Evolutionary conservation across 2,113 vertebrate species (phyloP).

Genomic region (Hemichromis elongatus): DNA sequence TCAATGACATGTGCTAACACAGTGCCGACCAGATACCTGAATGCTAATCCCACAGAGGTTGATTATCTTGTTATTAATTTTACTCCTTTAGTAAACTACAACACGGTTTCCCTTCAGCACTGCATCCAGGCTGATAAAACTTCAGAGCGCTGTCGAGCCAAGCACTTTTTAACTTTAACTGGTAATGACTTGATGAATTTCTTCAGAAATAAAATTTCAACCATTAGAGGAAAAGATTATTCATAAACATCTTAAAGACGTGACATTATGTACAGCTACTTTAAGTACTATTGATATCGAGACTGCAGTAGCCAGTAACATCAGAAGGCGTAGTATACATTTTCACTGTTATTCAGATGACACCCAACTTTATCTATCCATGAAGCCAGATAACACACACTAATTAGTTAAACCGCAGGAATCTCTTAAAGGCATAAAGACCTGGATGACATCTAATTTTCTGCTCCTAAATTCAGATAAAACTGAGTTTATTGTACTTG

Average conservation of each 20-base stretch:
- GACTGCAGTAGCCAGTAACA: neutral
- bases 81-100: neutral
- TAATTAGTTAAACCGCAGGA: neutral
- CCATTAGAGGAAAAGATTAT: too few species aligned
- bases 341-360: neutral
- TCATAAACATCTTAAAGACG: neutral
- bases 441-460: neutral
- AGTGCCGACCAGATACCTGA: neutral
- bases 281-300: neutral
- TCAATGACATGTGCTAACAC: neutral
- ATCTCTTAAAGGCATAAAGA: neutral
- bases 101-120: neutral
- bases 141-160: neutral
- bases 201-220: too few species aligned
- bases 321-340: neutral
- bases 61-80: neutral
- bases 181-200: too few species aligned
- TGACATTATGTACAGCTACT: neutral
- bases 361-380: neutral
- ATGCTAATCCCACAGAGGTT: neutral
- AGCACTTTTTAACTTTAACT: neutral
- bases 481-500: neutral
- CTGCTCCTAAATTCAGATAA: neutral
- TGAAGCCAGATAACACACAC: neutral
- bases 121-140: neutral